Evolutionary conservation across 1,140 invertebrate species (phyloP).

Genomic region (Palaemon carinicauda): DNA sequence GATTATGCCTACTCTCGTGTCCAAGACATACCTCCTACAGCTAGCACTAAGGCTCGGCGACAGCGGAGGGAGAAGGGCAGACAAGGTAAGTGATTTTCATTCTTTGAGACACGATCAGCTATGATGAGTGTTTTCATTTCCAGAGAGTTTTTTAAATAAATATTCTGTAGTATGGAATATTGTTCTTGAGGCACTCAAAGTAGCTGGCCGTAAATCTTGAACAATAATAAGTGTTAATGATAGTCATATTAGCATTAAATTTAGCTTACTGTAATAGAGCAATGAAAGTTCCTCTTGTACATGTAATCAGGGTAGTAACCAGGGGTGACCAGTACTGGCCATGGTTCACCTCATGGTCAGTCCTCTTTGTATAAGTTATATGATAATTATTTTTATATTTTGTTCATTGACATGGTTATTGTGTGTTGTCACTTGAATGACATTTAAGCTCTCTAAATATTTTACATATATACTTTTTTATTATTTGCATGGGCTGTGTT

Average conservation of each 20-base stretch:
- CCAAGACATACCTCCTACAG: conserved; percentile 62
- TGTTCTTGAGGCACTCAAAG: conserved; percentile 9
- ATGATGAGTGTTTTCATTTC: not conserved
- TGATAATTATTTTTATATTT: conserved; percentile 33
- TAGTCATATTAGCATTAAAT: conserved; percentile 28
- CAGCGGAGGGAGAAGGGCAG: conserved; percentile 56
- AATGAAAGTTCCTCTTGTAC: conserved; percentile 34
- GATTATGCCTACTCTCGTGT: conserved; percentile 61
- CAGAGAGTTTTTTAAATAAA: not conserved
- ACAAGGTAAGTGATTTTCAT: conserved; percentile 44
- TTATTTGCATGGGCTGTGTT: conserved; percentile 54
- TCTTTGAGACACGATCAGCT: too few species aligned
- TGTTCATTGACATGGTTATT: conserved; percentile 22
- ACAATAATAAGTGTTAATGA: conserved; percentile 31
- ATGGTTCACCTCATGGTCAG: conserved; percentile 45
- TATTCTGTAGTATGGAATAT: not conserved
- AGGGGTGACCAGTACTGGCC: conserved; percentile 52
- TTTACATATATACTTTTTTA: not conserved
- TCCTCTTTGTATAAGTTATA: conserved; percentile 26
- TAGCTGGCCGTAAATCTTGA: conserved; percentile 36
- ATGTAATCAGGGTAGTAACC: conserved; percentile 42
- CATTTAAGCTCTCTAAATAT: conserved; percentile 24
- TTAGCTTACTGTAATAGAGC: conserved; percentile 36
- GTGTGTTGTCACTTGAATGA: conserved; percentile 47
- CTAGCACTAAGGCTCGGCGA: conserved; percentile 53